Conservation (phyloP, 2,797 vertebrate genomes). For the Eurystomus glaucurus region DNA sequence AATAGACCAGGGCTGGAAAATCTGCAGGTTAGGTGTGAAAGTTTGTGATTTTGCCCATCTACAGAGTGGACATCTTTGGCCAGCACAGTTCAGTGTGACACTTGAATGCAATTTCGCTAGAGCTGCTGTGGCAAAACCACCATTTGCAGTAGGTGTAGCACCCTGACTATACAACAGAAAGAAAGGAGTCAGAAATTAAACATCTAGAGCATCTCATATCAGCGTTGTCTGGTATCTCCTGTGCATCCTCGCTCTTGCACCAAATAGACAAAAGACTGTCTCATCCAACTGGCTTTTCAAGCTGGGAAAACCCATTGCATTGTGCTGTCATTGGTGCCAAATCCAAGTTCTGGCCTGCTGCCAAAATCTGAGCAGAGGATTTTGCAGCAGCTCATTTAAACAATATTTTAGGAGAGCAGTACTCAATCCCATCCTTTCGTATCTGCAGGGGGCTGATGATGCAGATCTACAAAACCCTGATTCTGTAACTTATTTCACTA, state of each 20-base stretch:
- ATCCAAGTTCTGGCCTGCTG: background rate
- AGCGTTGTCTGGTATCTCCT: background rate
- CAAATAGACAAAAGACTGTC: background rate
- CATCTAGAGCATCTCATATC: background rate
- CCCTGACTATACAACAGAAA: background rate
- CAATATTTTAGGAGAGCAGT: background rate
- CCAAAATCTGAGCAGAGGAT: background rate
- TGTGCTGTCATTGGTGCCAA: background rate
- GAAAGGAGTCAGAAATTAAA: background rate
- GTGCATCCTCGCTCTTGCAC: background rate
- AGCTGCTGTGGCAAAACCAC: background rate
- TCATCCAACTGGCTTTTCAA: background rate
- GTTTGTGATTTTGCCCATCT: background rate
- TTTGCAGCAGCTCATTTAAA: background rate
- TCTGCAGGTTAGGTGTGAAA: background rate
- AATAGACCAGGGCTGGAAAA: background rate
- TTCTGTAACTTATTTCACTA: background rate
- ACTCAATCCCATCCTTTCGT: background rate
- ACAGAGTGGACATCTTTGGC: background rate
- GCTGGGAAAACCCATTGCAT: background rate
- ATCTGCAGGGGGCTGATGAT: background rate
- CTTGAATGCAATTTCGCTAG: background rate
- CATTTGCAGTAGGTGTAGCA: background rate
- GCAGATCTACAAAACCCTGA: background rate
- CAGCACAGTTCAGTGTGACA: rapidly evolving